phyloP scores from a whole-genome alignment of 2,888 invertebrate species.

The Heliconius hortense region DNA sequence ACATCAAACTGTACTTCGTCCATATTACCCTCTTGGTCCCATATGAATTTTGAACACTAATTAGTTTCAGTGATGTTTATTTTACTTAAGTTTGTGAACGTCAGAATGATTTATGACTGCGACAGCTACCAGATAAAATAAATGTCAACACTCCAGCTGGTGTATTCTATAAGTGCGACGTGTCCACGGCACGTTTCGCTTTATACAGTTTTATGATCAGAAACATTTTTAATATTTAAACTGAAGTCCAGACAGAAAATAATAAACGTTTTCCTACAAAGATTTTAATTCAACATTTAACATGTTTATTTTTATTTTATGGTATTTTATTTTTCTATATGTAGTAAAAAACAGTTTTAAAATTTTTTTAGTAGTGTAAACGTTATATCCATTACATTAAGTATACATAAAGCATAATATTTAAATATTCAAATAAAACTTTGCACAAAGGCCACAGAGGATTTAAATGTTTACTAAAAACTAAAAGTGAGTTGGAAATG shows the following conservation, averaged over 20 bases:
- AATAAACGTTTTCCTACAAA: background rate
- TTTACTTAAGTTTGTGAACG: constrained; percentile 72
- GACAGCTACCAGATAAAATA: constrained; percentile 46
- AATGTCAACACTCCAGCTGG: constrained; percentile 11
- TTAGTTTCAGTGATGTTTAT: constrained; percentile 78
- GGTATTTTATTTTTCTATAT: background rate
- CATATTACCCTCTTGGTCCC: constrained; percentile 77
- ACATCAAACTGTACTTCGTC: constrained; percentile 79
- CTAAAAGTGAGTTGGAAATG: constrained; percentile 36
- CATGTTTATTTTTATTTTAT: background rate
- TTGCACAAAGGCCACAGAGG: constrained; percentile 16
- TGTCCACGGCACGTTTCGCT: constrained; percentile 8
- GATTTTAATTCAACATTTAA: background rate
- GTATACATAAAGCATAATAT: background rate
- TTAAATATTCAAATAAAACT: constrained; percentile 24
- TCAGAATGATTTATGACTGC: constrained; percentile 71
- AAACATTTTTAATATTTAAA: constrained; percentile 1
- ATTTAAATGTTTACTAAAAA: constrained; percentile 44
- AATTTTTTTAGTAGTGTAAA: too few species aligned
- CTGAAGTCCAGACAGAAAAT: background rate
- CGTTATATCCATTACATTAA: too few species aligned
- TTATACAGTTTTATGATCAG: constrained; percentile 14
- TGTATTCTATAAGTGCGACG: constrained; percentile 23
- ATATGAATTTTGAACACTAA: constrained; percentile 79
- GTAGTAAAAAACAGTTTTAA: too few species aligned